phyloP scores from a whole-genome alignment of 2,888 invertebrate species.

The Neoitamus cyanurus region DNA sequence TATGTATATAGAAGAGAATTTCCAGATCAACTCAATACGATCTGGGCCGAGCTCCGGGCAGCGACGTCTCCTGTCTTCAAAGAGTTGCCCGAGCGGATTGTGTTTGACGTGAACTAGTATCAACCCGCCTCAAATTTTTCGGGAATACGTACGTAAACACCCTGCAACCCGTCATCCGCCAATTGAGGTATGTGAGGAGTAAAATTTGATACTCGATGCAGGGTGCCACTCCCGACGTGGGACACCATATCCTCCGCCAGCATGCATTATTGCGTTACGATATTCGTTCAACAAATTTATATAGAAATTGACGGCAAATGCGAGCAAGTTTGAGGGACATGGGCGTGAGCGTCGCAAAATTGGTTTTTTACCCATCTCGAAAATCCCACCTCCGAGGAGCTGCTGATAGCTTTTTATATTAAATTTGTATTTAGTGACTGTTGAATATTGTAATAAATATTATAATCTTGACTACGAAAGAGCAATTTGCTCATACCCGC shows the following conservation, averaged over 20 bases:
- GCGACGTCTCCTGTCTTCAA: not conserved
- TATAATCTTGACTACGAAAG: no score
- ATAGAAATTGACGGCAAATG: conserved; percentile 12
- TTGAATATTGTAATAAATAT: no score
- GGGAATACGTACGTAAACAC: conserved; percentile 21
- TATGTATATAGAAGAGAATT: not conserved
- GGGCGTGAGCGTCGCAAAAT: not conserved
- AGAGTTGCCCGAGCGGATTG: not conserved
- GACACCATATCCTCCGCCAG: not conserved
- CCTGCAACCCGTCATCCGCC: not conserved
- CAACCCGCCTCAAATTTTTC: not conserved
- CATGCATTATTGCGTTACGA: not conserved
- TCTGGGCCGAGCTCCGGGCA: not conserved
- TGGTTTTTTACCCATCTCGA: conserved; percentile 19
- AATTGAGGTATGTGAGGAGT: conserved; percentile 17
- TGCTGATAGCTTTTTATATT: conserved; percentile 43
- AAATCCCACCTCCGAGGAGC: not conserved
- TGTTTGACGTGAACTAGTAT: conserved; percentile 14
- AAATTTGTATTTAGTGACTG: conserved; percentile 43
- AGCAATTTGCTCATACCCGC: no score
- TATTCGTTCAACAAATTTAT: conserved; percentile 16
- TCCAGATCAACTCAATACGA: not conserved
- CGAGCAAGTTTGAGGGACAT: not conserved
- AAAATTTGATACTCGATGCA: conserved; percentile 10
- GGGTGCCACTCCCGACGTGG: not conserved